Conservation (phyloP, 2,888 invertebrate species). For the Prionchulus punctatus region DNA sequence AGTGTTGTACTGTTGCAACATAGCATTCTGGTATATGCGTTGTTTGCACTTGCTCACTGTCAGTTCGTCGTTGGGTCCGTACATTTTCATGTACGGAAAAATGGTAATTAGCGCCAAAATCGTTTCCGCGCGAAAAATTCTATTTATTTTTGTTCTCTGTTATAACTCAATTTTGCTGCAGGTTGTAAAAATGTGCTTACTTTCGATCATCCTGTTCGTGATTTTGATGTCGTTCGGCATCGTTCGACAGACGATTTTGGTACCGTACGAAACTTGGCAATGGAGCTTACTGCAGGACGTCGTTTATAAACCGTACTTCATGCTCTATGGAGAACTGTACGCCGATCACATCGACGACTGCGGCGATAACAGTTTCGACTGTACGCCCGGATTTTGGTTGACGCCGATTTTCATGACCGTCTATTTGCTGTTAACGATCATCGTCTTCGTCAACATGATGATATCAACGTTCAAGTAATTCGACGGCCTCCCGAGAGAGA, state of each 20-base stretch:
- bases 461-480: conserved; percentile 90
- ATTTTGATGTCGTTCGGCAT: conserved; percentile 95
- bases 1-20: conserved; percentile 56
- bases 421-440: conserved; percentile 88
- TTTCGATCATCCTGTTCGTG: conserved; percentile 81
- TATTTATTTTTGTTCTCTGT: background rate
- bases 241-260: conserved; percentile 76
- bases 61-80: conserved; percentile 79
- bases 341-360: conserved; percentile 67
- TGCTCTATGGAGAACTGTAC: conserved; percentile 96
- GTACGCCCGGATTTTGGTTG: conserved; percentile 51
- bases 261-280: conserved; percentile 67
- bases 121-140: background rate
- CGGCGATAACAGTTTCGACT: conserved; percentile 17
- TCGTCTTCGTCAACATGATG: conserved; percentile 84
- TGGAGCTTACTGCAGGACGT: conserved; percentile 81
- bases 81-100: conserved; percentile 98
- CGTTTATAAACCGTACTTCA: conserved; percentile 89
- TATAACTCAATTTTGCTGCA: conserved; percentile 17
- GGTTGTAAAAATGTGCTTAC: conserved; percentile 77
- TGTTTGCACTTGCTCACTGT: conserved; percentile 88
- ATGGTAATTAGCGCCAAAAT: conserved; percentile 57
- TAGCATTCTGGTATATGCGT: conserved; percentile 43
- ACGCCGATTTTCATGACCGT: conserved; percentile 85
- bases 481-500: too few relatives aligned